phyloP scores from a whole-genome alignment of 2,888 invertebrate species.

The Drosophila gaucha region DNA sequence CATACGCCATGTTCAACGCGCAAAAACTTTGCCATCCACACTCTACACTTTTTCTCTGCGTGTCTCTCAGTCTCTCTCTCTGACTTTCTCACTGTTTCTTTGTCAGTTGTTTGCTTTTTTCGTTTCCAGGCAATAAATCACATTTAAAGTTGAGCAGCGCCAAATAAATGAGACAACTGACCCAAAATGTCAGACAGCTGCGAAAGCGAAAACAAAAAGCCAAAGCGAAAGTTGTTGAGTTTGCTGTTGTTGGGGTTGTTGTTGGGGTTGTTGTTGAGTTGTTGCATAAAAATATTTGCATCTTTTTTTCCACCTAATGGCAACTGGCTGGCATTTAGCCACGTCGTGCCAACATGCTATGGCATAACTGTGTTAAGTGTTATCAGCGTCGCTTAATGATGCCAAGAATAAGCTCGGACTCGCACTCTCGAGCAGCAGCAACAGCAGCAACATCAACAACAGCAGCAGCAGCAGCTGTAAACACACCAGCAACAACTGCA shows the following conservation, averaged over 20 bases:
- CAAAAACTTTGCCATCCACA: slow-evolving; percentile 28
- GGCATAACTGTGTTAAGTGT: slow-evolving; percentile 70
- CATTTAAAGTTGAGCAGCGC: slow-evolving; percentile 62
- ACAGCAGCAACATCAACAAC: slow-evolving; percentile 17
- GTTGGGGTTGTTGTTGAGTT: slow-evolving; percentile 36
- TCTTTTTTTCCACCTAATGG: slow-evolving; percentile 54
- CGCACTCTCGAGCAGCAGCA: slow-evolving; percentile 48
- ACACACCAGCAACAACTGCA: slow-evolving; percentile 52
- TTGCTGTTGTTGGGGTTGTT: slow-evolving; percentile 18
- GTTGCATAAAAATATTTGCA: slow-evolving; percentile 65
- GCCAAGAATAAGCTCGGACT: slow-evolving; percentile 73
- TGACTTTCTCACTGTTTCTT: not conserved
- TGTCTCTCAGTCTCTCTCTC: not conserved
- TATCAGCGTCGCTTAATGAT: slow-evolving; percentile 74
- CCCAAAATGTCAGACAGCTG: slow-evolving; percentile 69
- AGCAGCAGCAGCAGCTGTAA: slow-evolving; percentile 35
- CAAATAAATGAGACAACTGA: slow-evolving; percentile 75
- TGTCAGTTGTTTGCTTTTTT: slow-evolving; percentile 6
- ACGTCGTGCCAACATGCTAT: slow-evolving; percentile 13
- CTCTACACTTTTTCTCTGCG: too few relatives aligned
- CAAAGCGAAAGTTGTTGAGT: slow-evolving; percentile 54
- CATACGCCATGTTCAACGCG: slow-evolving; percentile 72
- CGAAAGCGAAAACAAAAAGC: slow-evolving; percentile 52
- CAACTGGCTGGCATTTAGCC: slow-evolving; percentile 63
- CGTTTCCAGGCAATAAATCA: slow-evolving; percentile 66